Evolutionary conservation across 2,797 vertebrate species (phyloP).

Genomic region (Molossus alvarezi): DNA sequence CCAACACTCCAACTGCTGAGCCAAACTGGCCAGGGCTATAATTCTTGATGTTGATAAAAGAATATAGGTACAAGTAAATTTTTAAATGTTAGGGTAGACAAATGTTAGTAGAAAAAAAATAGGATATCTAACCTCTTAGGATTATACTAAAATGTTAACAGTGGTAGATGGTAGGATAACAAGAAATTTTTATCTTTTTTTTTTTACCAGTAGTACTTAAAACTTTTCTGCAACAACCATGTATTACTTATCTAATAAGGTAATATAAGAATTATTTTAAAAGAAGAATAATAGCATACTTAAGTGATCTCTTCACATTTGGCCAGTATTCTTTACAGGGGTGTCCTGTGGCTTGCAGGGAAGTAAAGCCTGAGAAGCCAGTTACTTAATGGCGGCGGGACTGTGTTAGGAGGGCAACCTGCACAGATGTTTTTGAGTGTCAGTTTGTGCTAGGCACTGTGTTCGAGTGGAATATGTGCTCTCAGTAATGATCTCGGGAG

Average conservation of each 20-base stretch:
- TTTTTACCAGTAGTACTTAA: conserved; percentile 54
- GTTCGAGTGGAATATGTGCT: neutral
- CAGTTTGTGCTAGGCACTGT: neutral
- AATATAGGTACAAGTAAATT: conserved; percentile 12
- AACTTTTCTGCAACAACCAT: conserved; percentile 7
- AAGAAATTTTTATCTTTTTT: conserved; percentile 33
- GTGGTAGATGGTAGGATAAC: neutral
- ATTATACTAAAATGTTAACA: conserved; percentile 48
- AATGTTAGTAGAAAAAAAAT: conserved; percentile 1
- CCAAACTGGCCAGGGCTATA: neutral
- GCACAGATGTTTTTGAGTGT: neutral
- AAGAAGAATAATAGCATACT: neutral
- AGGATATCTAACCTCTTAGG: neutral
- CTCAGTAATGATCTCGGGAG: neutral
- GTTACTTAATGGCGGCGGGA: accelerated
- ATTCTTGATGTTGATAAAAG: conserved; percentile 37
- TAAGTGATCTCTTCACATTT: neutral
- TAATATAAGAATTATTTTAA: conserved; percentile 51
- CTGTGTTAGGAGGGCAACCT: neutral
- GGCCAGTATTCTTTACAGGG: neutral
- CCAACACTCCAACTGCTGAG: too few species aligned
- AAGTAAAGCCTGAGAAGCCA: neutral
- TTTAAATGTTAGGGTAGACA: neutral
- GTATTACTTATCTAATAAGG: neutral
- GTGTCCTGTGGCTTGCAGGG: neutral